Evolutionary conservation across 2,113 vertebrate genomes (phyloP), one percentile per base, ranked within the genome.

Genomic region (Melanerpes aurifrons): DNA sequence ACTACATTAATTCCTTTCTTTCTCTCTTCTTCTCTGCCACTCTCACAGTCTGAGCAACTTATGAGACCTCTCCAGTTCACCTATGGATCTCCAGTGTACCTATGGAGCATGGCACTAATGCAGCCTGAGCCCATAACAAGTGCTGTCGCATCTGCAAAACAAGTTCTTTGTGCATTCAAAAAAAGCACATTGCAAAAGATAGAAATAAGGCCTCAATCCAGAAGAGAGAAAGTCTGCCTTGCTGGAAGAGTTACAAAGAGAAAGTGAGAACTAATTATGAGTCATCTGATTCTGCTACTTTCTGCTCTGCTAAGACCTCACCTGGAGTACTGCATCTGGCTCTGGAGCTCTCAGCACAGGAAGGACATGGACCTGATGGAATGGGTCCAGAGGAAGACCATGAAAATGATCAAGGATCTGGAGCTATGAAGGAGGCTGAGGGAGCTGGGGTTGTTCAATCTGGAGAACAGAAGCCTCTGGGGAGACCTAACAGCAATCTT

Each of bases 41-140:
- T 32, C 5, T 14, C 32, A 21, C 12, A 48, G 19, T 2, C 17
- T 45, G 7, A 79, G 32, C 0, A 1, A 45, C 10, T 61, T 68
- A 6, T 0, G 16, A 56, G 18, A 69, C 18, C 18, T 57, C 45
- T 35, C 67, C 43, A 43, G 16, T 10, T 53, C 43, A 78, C 35
- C 35, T 37, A 37, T 37, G 35, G 35, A 37, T 7, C 35, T 37
- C 35, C 35, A 37, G 35, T 37, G 5, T 37, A 10, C 48, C 84
- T n/a, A 59, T 0, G 7, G 10, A 71, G 7, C 3, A 0, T 37
- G 31, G 11, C 24, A 53, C 22, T 53, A 22, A 53, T 24, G 50
- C 50, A 12, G 48, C 22, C 21, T 53, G 50, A 35, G 3, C 6
- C 56, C 3, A 0, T 24, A 57, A 62, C 4, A 66, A 88, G 32